phyloP scores from a whole-genome alignment of 2,113 vertebrate species.

The Phrynocephalus versicolor region DNA sequence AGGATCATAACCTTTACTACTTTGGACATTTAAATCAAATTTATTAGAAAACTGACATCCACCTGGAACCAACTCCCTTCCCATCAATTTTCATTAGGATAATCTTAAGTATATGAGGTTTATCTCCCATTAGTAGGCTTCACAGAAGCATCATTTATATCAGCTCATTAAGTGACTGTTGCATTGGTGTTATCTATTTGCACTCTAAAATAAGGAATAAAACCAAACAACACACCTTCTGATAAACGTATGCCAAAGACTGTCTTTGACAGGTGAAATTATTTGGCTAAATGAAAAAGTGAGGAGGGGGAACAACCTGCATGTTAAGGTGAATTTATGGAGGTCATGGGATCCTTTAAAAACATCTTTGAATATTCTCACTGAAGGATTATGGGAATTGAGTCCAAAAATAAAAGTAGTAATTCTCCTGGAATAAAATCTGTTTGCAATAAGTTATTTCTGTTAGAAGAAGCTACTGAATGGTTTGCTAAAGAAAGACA shows the following conservation, averaged over 20 bases:
- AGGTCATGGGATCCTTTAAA: slow-evolving; percentile 26
- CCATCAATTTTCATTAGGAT: slow-evolving; percentile 7
- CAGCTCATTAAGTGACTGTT: slow-evolving; percentile 29
- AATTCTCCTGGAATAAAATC: background rate
- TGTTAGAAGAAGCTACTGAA: background rate
- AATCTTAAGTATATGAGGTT: background rate
- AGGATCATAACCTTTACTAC: slow-evolving; percentile 14
- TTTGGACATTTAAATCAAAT: slow-evolving; percentile 29
- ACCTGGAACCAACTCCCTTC: background rate
- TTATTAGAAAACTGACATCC: slow-evolving; percentile 5
- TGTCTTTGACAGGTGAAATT: slow-evolving; percentile 36
- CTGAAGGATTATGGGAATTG: background rate
- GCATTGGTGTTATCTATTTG: slow-evolving; percentile 55
- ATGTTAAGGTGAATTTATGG: background rate
- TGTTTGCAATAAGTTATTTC: background rate
- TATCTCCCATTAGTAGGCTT: background rate
- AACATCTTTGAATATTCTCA: slow-evolving; percentile 9
- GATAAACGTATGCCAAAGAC: slow-evolving; percentile 44
- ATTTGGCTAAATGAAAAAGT: slow-evolving; percentile 37
- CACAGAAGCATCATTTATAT: slow-evolving; percentile 36
- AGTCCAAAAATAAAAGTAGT: background rate
- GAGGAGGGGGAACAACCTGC: background rate
- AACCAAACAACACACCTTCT: slow-evolving; percentile 46
- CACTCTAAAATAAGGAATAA: slow-evolving; percentile 45
- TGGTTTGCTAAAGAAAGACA: background rate